Evolutionary conservation across 2,888 invertebrate genomes (phyloP).

Genomic region (Lordiphosa andalusiaca): DNA sequence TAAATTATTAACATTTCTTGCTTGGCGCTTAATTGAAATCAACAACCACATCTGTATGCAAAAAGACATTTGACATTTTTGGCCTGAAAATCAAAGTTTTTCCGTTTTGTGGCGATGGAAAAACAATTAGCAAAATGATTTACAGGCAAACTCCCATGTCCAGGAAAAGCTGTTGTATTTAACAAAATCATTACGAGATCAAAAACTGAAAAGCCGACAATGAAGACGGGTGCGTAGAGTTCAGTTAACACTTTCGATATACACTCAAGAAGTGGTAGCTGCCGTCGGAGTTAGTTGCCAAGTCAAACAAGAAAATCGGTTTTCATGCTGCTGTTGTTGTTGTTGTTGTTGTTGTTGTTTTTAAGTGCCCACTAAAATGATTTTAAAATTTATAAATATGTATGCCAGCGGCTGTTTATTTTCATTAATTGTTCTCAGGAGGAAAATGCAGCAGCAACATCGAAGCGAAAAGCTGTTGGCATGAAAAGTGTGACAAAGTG

Average conservation of each 20-base stretch:
- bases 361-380: conserved; percentile 69
- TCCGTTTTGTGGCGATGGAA: conserved; percentile 21
- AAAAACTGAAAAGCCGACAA: conserved; percentile 62
- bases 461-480: conserved; percentile 60
- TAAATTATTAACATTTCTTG: conserved; percentile 68
- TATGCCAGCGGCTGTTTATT: conserved; percentile 73
- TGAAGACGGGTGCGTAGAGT: conserved; percentile 28
- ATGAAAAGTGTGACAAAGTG: conserved; percentile 75
- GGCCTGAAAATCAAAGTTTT: too few species aligned
- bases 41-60: too few species aligned
- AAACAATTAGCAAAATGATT: conserved; percentile 71
- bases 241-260: conserved; percentile 53
- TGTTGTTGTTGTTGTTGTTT: conserved; percentile 18
- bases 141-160: conserved; percentile 70
- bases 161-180: conserved; percentile 41
- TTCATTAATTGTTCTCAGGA: conserved; percentile 76
- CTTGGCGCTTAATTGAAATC: conserved; percentile 60
- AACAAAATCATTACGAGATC: conserved; percentile 73
- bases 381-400: conserved; percentile 51
- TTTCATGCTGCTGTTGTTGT: background rate
- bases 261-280: conserved; percentile 22
- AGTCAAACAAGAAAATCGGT: conserved; percentile 48
- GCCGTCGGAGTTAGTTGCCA: conserved; percentile 49
- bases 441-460: conserved; percentile 51
- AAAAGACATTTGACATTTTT: conserved; percentile 33